A percentile compares a stretch with the other conserved stretches of the same genome.
phyloP scores from a whole-genome alignment of 2,113 vertebrate species.

The Lutjanus erythropterus region DNA sequence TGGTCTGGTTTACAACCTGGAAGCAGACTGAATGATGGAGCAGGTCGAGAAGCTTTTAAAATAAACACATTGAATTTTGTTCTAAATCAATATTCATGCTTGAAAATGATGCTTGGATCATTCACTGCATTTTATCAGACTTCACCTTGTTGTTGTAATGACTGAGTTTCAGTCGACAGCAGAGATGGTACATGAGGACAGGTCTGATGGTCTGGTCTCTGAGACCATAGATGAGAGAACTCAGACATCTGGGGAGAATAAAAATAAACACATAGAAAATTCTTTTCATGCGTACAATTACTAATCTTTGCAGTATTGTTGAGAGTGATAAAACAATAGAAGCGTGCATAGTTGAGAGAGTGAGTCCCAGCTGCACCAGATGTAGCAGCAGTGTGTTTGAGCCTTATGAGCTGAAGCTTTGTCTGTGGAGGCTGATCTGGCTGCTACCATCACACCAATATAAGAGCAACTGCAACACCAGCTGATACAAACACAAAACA shows the following conservation, averaged over 20 bases:
- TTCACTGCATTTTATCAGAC: no score
- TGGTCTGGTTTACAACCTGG: no score
- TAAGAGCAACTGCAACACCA: constrained; percentile 49
- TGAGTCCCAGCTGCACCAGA: constrained; percentile 67
- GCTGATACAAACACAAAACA: constrained; percentile 65
- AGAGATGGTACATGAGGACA: constrained; percentile 5
- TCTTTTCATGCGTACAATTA: not conserved
- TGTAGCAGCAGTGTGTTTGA: constrained; percentile 66
- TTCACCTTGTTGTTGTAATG: no score
- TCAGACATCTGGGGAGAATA: constrained; percentile 60
- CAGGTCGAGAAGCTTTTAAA: no score
- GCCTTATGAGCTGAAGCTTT: constrained; percentile 68
- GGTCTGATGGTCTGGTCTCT: constrained; percentile 55
- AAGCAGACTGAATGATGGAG: no score
- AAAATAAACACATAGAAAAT: constrained; percentile 33
- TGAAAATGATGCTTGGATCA: no score
- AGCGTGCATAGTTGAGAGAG: constrained; percentile 24
- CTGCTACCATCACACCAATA: constrained; percentile 50
- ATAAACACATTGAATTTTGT: no score
- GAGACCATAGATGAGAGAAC: constrained; percentile 55
- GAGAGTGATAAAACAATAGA: constrained; percentile 42
- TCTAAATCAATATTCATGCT: no score
- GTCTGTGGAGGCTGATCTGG: constrained; percentile 59
- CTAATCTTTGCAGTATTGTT: constrained; percentile 15
- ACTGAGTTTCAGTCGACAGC: not conserved